Evolutionary conservation across 2,888 invertebrate species (phyloP).

Genomic region (Archips xylosteana): DNA sequence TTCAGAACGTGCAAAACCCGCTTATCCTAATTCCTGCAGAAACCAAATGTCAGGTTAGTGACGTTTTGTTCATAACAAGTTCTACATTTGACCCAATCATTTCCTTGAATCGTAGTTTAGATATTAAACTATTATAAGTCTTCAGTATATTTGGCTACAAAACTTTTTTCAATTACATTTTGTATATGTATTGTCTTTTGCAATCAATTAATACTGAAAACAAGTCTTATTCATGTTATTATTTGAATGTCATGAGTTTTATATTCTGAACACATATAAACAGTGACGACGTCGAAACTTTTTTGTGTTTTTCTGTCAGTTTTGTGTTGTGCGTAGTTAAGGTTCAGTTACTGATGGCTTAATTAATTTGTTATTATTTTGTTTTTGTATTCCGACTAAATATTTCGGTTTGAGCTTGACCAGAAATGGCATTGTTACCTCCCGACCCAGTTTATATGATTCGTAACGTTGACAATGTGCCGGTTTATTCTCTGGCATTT

Average conservation of each 20-base stretch:
- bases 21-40: background rate
- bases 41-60: background rate
- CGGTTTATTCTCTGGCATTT: conserved; percentile 90
- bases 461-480: conserved; percentile 89
- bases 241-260: background rate
- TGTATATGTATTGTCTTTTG: background rate
- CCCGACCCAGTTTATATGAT: conserved; percentile 92
- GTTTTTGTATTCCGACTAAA: conserved; percentile 73
- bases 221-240: background rate
- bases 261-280: conserved; percentile 38
- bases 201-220: background rate
- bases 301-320: conserved; percentile 81
- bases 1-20: conserved; percentile 7
- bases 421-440: conserved; percentile 89
- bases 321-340: conserved; percentile 85
- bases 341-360: conserved; percentile 83
- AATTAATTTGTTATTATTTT: conserved; percentile 80
- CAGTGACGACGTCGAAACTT: conserved; percentile 48
- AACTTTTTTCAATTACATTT: background rate
- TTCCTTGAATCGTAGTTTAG: background rate
- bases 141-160: background rate
- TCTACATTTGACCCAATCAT: background rate
- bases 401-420: conserved; percentile 82
- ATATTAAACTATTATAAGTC: background rate
- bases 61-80: conserved; percentile 15